phyloP scores from a whole-genome alignment of 2,888 invertebrate genomes.

The Petrophora chlorosata region DNA sequence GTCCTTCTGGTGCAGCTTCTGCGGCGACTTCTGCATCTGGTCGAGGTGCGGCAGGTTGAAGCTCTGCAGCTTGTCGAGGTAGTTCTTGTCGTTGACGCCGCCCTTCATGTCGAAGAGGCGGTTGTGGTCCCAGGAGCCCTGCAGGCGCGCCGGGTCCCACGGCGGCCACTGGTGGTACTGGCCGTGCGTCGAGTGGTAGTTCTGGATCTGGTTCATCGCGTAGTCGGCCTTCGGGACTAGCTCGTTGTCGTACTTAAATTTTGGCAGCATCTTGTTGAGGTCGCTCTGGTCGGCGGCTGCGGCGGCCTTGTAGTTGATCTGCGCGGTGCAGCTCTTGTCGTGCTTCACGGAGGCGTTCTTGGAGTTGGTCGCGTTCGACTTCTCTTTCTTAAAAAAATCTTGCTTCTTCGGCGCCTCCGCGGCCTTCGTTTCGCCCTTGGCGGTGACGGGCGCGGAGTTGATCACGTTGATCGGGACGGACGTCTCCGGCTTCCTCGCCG shows the following conservation, averaged over 20 bases:
- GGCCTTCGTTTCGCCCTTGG: constrained; percentile 67
- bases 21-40: constrained; percentile 84
- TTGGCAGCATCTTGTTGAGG: constrained; percentile 81
- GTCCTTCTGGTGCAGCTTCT: constrained; percentile 82
- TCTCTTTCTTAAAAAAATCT: constrained; percentile 81
- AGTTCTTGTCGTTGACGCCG: constrained; percentile 80
- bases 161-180: constrained; percentile 87
- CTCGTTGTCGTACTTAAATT: constrained; percentile 81
- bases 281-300: constrained; percentile 80
- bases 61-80: constrained; percentile 84
- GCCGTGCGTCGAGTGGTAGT: constrained; percentile 85
- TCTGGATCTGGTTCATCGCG: constrained; percentile 86
- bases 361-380: constrained; percentile 63
- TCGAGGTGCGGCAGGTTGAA: constrained; percentile 85
- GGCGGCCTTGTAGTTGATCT: constrained; percentile 65
- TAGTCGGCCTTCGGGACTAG: constrained; percentile 85
- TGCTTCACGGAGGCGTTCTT: constrained; percentile 72
- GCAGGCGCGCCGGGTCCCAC: constrained; percentile 81
- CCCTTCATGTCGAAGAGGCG: constrained; percentile 77
- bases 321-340: constrained; percentile 70
- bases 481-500: constrained; percentile 71
- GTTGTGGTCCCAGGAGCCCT: constrained; percentile 81
- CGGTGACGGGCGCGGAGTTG: constrained; percentile 65
- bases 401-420: constrained; percentile 76
- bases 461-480: constrained; percentile 78